A percentile compares a stretch with the other conserved stretches of the same genome.
These are phyloP conservation scores for Dicerorhinus sumatrensis DNA, from an alignment of 2,113 vertebrate genomes.

Conservation along the genomic window DNA sequence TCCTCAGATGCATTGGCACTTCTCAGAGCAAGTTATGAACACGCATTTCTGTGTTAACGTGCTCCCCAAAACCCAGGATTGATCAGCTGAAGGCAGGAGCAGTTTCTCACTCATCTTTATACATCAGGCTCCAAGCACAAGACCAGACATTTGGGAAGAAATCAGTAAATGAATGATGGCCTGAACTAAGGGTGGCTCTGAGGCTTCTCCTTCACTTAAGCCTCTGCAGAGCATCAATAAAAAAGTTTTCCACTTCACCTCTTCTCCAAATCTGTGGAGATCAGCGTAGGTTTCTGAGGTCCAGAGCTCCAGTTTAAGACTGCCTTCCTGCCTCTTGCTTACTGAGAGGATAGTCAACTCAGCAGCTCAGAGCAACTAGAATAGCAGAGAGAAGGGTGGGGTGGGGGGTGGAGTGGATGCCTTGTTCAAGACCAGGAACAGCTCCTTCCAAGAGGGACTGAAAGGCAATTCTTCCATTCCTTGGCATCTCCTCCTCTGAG, in stretches of 20 bases:
- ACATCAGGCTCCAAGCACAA: background rate
- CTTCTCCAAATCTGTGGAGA: background rate
- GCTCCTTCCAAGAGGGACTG: background rate
- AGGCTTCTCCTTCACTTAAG: background rate
- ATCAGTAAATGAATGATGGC: rapidly evolving
- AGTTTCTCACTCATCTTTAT: background rate
- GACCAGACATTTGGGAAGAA: background rate
- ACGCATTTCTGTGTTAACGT: background rate
- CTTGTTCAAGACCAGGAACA: background rate
- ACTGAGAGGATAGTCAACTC: background rate
- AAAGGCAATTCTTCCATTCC: background rate
- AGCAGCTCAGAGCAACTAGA: background rate
- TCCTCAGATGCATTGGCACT: too few species aligned
- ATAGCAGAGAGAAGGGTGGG: too few species aligned
- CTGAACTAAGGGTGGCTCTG: background rate
- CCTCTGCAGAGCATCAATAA: background rate
- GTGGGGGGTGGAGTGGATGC: background rate
- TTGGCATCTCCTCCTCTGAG: too few species aligned
- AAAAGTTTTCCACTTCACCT: background rate
- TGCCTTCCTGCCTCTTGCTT: background rate
- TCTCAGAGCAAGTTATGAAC: background rate
- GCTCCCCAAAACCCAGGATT: background rate
- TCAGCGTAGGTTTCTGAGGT: background rate
- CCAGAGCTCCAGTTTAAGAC: background rate
- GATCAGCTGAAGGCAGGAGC: background rate